Percentiles rank a stretch among this genome's conserved stretches.
phyloP scores from a whole-genome alignment of 2,797 vertebrate species.

The Catamblyrhynchus diadema region DNA sequence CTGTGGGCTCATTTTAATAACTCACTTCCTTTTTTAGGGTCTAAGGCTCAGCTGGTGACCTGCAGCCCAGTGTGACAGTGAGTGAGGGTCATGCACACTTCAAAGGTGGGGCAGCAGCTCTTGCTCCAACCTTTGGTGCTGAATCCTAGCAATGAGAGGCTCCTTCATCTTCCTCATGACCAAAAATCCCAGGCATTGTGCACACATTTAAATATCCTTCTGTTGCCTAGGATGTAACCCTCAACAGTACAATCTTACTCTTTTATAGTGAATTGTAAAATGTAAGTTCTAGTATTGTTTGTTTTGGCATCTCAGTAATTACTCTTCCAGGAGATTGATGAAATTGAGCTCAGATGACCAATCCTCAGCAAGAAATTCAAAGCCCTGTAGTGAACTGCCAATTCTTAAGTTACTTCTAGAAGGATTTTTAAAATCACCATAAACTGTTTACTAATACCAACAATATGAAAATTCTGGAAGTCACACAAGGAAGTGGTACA shows the following conservation, averaged over 20 bases:
- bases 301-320: background rate
- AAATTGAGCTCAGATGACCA: too few species aligned
- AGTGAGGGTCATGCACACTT: background rate
- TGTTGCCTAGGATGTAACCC: background rate
- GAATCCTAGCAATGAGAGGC: background rate
- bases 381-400: background rate
- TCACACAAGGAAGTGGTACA: background rate
- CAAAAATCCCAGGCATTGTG: background rate
- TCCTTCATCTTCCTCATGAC: background rate
- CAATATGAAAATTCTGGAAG: background rate
- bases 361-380: background rate
- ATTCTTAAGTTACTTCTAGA: background rate
- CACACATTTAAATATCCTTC: background rate
- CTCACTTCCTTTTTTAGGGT: background rate
- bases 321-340: background rate
- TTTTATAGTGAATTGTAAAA: background rate
- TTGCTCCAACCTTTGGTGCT: background rate
- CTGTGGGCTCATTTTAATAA: background rate
- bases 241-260: background rate
- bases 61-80: background rate
- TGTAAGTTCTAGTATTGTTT: background rate
- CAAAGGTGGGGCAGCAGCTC: background rate
- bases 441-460: conserved; percentile 5
- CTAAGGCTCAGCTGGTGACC: background rate
- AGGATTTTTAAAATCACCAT: background rate